Evolutionary conservation across 2,888 invertebrate species (phyloP).

Genomic region (Sphecodes monilicornis): DNA sequence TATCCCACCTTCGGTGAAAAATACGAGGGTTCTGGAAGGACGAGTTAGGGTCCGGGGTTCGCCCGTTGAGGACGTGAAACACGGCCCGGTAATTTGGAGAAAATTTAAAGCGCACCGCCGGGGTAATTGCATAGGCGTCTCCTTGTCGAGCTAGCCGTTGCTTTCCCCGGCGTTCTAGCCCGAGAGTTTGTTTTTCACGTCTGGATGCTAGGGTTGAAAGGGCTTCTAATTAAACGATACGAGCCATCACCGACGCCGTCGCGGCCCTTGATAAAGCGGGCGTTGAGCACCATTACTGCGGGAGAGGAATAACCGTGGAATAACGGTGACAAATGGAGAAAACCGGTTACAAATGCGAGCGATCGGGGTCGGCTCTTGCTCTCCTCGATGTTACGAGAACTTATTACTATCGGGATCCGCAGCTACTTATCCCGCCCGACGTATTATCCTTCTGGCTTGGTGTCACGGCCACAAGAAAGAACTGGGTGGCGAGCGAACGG

Average conservation of each 20-base stretch:
- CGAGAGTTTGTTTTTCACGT: slow-evolving; percentile 34
- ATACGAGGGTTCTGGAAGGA: slow-evolving; percentile 32
- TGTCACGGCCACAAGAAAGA: slow-evolving; percentile 13
- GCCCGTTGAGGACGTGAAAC: slow-evolving; percentile 61
- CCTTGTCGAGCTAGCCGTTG: slow-evolving; percentile 24
- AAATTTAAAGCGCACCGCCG: slow-evolving; percentile 66
- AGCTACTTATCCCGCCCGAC: slow-evolving; percentile 55
- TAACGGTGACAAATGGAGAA: slow-evolving; percentile 19
- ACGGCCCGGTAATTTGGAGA: slow-evolving; percentile 71
- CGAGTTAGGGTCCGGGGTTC: slow-evolving; percentile 35
- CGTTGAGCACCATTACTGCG: background rate
- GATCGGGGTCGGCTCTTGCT: slow-evolving; percentile 15
- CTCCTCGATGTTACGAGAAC: slow-evolving; percentile 37
- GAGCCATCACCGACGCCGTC: slow-evolving; percentile 9
- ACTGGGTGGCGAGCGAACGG: background rate
- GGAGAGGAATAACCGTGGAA: background rate
- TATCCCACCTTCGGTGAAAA: slow-evolving; percentile 25
- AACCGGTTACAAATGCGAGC: slow-evolving; percentile 37
- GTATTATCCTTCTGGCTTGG: slow-evolving; percentile 46
- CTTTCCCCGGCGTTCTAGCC: background rate
- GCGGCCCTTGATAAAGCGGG: slow-evolving; percentile 16
- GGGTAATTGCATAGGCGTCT: slow-evolving; percentile 65
- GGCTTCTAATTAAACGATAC: slow-evolving; percentile 55
- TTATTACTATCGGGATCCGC: slow-evolving; percentile 60
- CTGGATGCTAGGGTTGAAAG: slow-evolving; percentile 22